A percentile compares a stretch with the other conserved stretches of the same genome.
phyloP scores from a whole-genome alignment of 2,888 invertebrate genomes.

The Eledona agricola region DNA sequence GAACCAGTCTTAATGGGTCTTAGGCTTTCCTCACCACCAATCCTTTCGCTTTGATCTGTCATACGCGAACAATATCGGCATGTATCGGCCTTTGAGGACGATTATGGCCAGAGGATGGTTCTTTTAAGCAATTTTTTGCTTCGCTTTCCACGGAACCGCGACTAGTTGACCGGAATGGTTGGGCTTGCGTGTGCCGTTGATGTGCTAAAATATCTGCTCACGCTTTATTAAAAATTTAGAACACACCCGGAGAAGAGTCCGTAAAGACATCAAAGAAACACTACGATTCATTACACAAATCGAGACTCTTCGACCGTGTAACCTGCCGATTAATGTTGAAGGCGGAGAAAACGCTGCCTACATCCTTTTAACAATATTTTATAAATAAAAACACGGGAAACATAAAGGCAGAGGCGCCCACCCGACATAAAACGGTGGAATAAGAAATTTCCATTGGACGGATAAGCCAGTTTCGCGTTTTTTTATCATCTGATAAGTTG shows the following conservation, averaged over 20 bases:
- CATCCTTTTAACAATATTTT: constrained; percentile 14
- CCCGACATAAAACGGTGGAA: constrained; percentile 7
- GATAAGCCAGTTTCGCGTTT: too few species aligned
- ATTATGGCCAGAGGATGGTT: constrained; percentile 29
- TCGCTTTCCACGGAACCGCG: constrained; percentile 25
- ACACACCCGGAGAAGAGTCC: constrained; percentile 1
- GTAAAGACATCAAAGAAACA: constrained; percentile 26
- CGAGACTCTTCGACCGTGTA: constrained; percentile 28
- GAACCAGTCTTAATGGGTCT: constrained; percentile 49
- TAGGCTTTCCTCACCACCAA: constrained; percentile 38
- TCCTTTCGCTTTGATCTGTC: constrained; percentile 39
- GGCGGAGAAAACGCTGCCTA: constrained; percentile 2
- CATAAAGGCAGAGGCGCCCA: constrained; percentile 2
- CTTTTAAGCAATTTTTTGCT: constrained; percentile 40
- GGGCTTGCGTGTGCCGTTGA: constrained; percentile 27
- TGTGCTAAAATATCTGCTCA: constrained; percentile 34
- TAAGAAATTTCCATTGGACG: too few species aligned
- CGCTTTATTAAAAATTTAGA: constrained; percentile 35
- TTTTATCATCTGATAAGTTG: too few species aligned
- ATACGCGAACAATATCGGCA: constrained; percentile 40
- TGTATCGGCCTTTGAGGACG: constrained; percentile 36
- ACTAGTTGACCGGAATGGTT: constrained; percentile 37
- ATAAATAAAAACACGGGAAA: constrained; percentile 24
- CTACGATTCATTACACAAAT: constrained; percentile 27
- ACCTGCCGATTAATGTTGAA: constrained; percentile 21